These are phyloP conservation scores for Trachythela sp. DNA, from an alignment of 64 coral and sea anemone species.

Conservation along the genomic window DNA sequence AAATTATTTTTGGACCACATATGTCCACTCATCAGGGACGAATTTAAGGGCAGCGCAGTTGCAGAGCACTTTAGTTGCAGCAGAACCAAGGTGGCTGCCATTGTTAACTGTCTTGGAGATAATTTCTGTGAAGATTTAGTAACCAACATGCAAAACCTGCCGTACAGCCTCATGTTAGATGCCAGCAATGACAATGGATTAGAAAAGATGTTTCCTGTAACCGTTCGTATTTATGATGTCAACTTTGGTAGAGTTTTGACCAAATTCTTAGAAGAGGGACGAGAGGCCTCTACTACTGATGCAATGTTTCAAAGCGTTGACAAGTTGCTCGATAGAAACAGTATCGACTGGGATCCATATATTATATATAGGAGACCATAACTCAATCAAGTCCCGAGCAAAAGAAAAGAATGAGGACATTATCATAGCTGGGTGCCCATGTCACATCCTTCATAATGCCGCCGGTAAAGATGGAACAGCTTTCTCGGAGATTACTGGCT, in stretches of 20 bases:
- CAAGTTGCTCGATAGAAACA: slow-evolving; percentile 26
- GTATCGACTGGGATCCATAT: slow-evolving; percentile 32
- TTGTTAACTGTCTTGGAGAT: no score
- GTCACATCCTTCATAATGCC: slow-evolving; percentile 28
- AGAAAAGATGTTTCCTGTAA: slow-evolving; percentile 52
- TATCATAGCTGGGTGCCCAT: slow-evolving; percentile 48
- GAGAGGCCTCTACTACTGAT: slow-evolving; percentile 31
- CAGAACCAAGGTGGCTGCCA: slow-evolving; percentile 45
- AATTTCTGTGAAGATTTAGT: slow-evolving; percentile 14
- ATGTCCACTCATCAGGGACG: slow-evolving; percentile 46
- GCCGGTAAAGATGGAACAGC: slow-evolving; percentile 9
- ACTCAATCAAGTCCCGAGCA: slow-evolving; percentile 39
- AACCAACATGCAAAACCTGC: slow-evolving; percentile 28
- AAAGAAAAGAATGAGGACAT: slow-evolving; percentile 43
- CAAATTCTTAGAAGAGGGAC: slow-evolving; percentile 42
- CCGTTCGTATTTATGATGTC: slow-evolving; percentile 40
- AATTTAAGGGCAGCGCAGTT: slow-evolving; percentile 37
- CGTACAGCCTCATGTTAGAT: slow-evolving; percentile 45
- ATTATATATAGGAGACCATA: slow-evolving; percentile 32
- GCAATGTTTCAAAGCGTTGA: slow-evolving; percentile 49
- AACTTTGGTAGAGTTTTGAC: slow-evolving; percentile 47
- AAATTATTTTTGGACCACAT: slow-evolving; percentile 46
- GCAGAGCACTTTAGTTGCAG: slow-evolving; percentile 40
- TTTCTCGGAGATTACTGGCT: slow-evolving; percentile 8
- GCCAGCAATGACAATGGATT: slow-evolving; percentile 44